phyloP scores from a whole-genome alignment of 2,888 invertebrate species.

The Hydriomena furcata region DNA sequence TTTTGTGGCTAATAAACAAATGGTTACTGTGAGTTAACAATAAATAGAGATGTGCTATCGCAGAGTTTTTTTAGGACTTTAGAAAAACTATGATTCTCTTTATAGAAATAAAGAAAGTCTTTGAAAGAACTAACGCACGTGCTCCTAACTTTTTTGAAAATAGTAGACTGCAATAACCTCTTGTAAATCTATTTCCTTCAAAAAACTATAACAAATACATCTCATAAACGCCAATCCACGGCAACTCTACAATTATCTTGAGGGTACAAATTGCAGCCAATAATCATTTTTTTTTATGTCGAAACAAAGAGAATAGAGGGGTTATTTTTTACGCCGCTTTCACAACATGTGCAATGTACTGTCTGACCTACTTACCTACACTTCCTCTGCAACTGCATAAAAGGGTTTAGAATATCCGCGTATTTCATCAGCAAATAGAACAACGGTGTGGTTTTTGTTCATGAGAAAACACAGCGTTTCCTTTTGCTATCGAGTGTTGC shows the following conservation, averaged over 20 bases:
- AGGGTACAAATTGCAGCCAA: conserved; percentile 80
- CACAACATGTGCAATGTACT: conserved; percentile 81
- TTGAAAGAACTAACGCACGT: too few relatives aligned
- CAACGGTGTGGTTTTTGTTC: conserved; percentile 46
- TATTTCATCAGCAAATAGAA: conserved; percentile 54
- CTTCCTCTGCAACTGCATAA: conserved; percentile 76
- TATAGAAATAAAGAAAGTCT: too few relatives aligned
- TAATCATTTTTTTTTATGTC: conserved; percentile 73
- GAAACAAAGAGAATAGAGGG: conserved; percentile 76
- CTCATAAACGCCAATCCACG: conserved; percentile 46
- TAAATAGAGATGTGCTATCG: too few relatives aligned
- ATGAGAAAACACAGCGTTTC: conserved; percentile 44
- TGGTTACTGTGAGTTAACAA: too few relatives aligned
- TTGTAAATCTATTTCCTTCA: too few relatives aligned
- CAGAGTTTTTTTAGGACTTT: too few relatives aligned
- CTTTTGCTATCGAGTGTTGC: conserved; percentile 29
- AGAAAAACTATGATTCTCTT: too few relatives aligned
- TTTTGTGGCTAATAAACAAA: too few relatives aligned
- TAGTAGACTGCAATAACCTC: too few relatives aligned
- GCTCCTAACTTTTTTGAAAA: too few relatives aligned
- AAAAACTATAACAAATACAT: background rate
- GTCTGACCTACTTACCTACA: conserved; percentile 79
- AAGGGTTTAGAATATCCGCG: conserved; percentile 77
- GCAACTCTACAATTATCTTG: conserved; percentile 43
- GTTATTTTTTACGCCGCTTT: conserved; percentile 78